A percentile compares a stretch with the other conserved stretches of the same genome.
Evolutionary conservation across 2,113 vertebrate species (phyloP).

Genomic region (Pardalotus punctatus): DNA sequence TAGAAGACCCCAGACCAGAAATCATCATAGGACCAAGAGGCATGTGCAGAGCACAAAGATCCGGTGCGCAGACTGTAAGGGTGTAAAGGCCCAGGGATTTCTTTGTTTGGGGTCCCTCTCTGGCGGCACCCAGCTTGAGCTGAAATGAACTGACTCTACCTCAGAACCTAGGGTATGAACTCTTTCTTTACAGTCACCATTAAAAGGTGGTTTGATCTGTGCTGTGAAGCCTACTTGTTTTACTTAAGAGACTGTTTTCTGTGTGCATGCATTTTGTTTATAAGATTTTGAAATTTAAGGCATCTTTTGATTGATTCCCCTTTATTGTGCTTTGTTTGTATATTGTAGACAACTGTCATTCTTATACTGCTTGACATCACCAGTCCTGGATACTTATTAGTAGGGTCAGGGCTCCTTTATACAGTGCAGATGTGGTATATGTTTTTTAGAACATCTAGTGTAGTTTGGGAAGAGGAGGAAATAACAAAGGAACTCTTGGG

Average conservation of each 20-base stretch:
- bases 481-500: neutral
- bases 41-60: neutral
- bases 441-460: neutral
- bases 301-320: neutral
- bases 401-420: neutral
- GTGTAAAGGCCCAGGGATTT: neutral
- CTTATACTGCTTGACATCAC: neutral
- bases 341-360: neutral
- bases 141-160: neutral
- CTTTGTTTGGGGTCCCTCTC: neutral
- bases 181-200: neutral
- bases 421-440: neutral
- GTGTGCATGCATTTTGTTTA: neutral
- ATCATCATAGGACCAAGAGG: neutral
- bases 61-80: neutral
- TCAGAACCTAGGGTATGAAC: neutral
- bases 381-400: neutral
- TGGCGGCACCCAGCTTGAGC: neutral
- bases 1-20: neutral
- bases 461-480: neutral
- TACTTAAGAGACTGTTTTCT: neutral
- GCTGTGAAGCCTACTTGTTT: neutral
- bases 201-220: neutral
- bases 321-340: neutral
- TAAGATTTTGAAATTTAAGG: neutral